Conservation (phyloP, 1,140 invertebrate species). For the Drosophila serrata region DNA sequence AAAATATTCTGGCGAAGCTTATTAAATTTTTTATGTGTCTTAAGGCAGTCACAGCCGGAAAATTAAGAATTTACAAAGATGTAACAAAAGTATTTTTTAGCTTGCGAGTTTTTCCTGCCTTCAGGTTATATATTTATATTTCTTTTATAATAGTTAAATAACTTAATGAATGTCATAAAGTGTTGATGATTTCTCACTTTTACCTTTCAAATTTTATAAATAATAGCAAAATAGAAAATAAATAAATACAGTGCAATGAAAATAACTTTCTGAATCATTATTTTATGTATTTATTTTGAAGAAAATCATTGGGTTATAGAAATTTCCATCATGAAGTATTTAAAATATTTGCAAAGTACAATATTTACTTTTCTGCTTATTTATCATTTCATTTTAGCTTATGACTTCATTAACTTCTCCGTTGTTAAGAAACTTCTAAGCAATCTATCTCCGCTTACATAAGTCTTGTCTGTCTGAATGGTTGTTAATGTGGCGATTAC, state of each 20-base stretch:
- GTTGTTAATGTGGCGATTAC: slow-evolving; percentile 21
- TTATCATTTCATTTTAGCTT: no score
- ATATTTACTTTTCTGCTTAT: background rate
- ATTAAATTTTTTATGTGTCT: background rate
- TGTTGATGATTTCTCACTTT: background rate
- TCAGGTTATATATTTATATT: background rate
- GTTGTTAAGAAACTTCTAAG: background rate
- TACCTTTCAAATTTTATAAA: background rate
- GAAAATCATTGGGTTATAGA: background rate
- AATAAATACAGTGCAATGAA: background rate
- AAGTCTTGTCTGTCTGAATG: slow-evolving; percentile 36
- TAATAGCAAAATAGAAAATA: background rate
- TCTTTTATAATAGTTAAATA: background rate
- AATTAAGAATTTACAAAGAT: background rate
- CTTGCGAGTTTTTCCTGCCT: background rate
- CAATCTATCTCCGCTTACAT: slow-evolving; percentile 33
- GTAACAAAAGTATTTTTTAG: background rate
- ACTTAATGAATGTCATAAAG: background rate
- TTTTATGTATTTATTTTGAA: background rate
- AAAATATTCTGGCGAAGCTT: background rate
- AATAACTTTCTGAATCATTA: no score
- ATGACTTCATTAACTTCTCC: background rate
- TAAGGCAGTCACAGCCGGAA: background rate
- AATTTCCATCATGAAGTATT: background rate
- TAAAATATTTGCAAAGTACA: no score